Base-by-base conservation (phyloP, 2,113 vertebrate species). In the Hirundichthys speculiger region DNA sequence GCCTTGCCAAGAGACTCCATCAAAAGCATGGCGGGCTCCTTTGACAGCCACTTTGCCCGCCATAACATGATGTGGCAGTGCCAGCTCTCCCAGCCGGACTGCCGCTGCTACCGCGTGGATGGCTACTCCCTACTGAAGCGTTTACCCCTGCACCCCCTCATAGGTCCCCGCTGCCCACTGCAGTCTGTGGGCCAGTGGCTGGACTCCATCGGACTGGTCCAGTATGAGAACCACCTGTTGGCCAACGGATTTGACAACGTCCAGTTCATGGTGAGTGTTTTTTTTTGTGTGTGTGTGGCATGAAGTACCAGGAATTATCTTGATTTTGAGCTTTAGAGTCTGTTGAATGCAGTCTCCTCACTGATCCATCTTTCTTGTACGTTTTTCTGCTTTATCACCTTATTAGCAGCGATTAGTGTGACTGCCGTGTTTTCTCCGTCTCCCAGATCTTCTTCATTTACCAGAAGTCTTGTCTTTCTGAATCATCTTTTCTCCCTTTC, bases 181-280 rank as follows among this genome's bases (percentile, higher is more conserved):
- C 96, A 98, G 93, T 96, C 96, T 52, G 95, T 98, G 94, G 97
- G 96, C 91, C 96, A 98, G 93, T 99, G 97, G 97, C 91, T 98
- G 73, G 97, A 99, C 94, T 96, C 94, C 93, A 96, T 99, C 92
- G 97, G 96, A 87, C 93, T 98, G 90, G 96, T 97, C 94, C 97
- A 99, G 90, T 99, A 99, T 73, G 96, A 98, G 93, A 98, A 96
- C 93, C 97, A 99, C 95, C 94, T 99, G 93, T 94, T 98, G 93
- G 96, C 96, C 86, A 99, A 98, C 80, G 97, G 97, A 90, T 99
- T 98, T 91, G 97, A 99, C 94, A 98, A 95, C 86, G 95, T 99
- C 79, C 96, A 98, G 88, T 98, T 99, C 82, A 97, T 98, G 96
- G 96, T 98, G 94, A 96, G 96, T 87, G 64, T 68, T 62, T 78